Percentiles rank a stretch among this genome's conserved stretches.
These are phyloP conservation scores for Osmoderma eremita DNA, from an alignment of 2,888 invertebrate species.

Conservation along the genomic window DNA sequence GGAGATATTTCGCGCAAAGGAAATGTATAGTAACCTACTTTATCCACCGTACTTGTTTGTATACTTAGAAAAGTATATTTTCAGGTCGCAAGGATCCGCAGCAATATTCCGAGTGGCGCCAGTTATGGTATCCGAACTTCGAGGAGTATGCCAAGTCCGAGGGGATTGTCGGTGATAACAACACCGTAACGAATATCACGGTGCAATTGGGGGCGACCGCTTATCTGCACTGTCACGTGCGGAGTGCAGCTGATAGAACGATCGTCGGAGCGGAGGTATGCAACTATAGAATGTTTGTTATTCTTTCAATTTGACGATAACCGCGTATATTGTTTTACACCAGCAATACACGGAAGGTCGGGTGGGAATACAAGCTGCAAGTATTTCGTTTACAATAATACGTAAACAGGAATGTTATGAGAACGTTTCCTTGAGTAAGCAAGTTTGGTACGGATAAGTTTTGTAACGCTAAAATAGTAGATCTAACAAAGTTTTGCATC, in stretches of 20 bases:
- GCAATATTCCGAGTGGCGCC: conserved; percentile 68
- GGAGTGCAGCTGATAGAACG: conserved; percentile 77
- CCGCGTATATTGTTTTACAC: background rate
- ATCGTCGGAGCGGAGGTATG: conserved; percentile 62
- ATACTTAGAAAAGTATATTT: conserved; percentile 41
- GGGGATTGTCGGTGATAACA: conserved; percentile 71
- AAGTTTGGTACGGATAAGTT: too few species aligned
- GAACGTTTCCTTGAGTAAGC: too few species aligned
- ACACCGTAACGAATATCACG: conserved; percentile 79
- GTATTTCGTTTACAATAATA: too few species aligned
- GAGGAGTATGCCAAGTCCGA: conserved; percentile 65
- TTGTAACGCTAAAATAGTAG: too few species aligned
- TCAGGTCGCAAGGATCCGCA: conserved; percentile 58
- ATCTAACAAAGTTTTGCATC: too few species aligned
- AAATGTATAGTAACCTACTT: background rate
- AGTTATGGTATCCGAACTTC: conserved; percentile 71
- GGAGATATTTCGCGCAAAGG: background rate
- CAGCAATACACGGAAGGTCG: background rate
- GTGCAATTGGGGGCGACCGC: conserved; percentile 82
- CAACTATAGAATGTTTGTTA: conserved; percentile 28
- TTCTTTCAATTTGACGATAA: conserved; percentile 27
- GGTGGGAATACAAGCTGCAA: too few species aligned
- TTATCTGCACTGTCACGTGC: conserved; percentile 83
- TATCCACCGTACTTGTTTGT: background rate
- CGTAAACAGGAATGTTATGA: too few species aligned